A percentile compares a stretch with the other conserved stretches of the same genome.
These are phyloP conservation scores for Pelobates fuscus DNA, from an alignment of 2,113 vertebrate species.

Conservation along the genomic window DNA sequence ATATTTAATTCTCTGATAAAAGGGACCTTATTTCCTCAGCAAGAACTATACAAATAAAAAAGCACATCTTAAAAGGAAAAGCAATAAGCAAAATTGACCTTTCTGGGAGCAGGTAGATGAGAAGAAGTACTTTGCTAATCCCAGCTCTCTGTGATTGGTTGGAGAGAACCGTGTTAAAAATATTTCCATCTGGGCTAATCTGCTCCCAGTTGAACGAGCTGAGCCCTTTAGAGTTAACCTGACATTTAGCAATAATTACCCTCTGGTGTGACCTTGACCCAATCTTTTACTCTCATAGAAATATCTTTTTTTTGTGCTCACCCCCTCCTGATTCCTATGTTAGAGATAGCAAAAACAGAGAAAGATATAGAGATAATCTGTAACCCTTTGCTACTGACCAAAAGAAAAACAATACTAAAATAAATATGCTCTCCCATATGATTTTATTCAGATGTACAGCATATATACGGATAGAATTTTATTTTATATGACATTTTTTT, in stretches of 20 bases:
- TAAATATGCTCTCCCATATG: neutral
- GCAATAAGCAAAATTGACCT: constrained; percentile 89
- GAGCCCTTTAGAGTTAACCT: constrained; percentile 89
- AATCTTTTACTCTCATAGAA: constrained; percentile 80
- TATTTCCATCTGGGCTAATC: constrained; percentile 92
- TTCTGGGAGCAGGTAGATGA: constrained; percentile 87
- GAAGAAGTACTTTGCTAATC: constrained; percentile 90
- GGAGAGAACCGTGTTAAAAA: constrained; percentile 82
- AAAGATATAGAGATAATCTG: constrained; percentile 31
- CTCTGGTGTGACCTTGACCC: constrained; percentile 81
- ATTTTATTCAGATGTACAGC: neutral
- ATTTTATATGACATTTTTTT: neutral
- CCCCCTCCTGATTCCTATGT: constrained; percentile 79
- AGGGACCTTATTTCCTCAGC: constrained; percentile 69
- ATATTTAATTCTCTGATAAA: constrained; percentile 85
- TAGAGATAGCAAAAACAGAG: constrained; percentile 67
- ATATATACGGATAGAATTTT: neutral
- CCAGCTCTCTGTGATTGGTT: constrained; percentile 82
- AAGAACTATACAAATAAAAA: constrained; percentile 65
- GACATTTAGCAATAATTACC: constrained; percentile 96
- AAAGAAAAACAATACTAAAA: neutral
- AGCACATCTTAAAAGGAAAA: constrained; percentile 79
- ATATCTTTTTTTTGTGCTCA: constrained; percentile 74
- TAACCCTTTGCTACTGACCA: neutral
- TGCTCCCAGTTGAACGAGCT: constrained; percentile 85